Conservation (phyloP, 35 echinoderm and acorn worm species). For the Strongylocentrotus purpuratus region DNA sequence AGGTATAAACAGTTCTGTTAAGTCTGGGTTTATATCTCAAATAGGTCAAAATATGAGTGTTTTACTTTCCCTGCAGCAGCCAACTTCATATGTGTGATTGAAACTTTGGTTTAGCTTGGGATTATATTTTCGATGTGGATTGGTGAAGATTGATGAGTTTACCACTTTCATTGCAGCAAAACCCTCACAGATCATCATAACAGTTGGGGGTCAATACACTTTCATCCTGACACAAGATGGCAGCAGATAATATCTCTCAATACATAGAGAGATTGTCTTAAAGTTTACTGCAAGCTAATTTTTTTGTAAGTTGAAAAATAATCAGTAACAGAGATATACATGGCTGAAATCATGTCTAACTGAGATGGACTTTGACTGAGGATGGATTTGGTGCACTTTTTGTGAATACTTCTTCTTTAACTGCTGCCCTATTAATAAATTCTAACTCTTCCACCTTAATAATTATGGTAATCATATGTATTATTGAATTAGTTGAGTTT, state of each 20-base stretch:
- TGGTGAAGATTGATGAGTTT: not conserved
- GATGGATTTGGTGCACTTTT: too few relatives aligned
- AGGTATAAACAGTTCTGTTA: not conserved
- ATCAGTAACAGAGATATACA: too few relatives aligned
- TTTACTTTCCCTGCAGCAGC: not conserved
- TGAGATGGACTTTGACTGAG: too few relatives aligned
- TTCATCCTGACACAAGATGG: not conserved
- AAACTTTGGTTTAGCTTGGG: not conserved
- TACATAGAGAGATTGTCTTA: not conserved
- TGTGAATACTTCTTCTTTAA: too few relatives aligned
- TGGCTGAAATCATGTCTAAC: too few relatives aligned
- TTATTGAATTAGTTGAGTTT: too few relatives aligned
- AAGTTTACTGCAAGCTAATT: too few relatives aligned
- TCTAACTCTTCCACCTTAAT: too few relatives aligned
- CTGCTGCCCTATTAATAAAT: too few relatives aligned
- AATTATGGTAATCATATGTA: too few relatives aligned
- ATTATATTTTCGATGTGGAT: not conserved
- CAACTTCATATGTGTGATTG: not conserved
- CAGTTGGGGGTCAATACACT: slow-evolving; percentile 22
- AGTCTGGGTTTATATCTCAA: not conserved
- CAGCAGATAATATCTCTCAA: not conserved
- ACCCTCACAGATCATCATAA: not conserved
- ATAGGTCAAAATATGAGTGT: not conserved
- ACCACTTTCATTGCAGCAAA: not conserved
- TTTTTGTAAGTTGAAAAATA: too few relatives aligned